Evolutionary conservation across 1,140 invertebrate genomes (phyloP).

Genomic region (Heterodera carotae): DNA sequence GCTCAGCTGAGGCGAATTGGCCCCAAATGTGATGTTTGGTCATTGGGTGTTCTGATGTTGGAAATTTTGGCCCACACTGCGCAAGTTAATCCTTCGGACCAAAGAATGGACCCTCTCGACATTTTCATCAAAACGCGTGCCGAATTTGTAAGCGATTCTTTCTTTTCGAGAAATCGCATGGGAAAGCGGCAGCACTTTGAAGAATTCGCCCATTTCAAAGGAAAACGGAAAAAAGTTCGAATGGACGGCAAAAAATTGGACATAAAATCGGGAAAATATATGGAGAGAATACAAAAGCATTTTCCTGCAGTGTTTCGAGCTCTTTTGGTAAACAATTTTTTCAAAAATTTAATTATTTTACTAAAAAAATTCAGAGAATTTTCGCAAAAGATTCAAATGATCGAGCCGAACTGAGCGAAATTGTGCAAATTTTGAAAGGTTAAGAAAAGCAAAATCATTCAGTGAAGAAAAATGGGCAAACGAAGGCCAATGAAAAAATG

Average conservation of each 20-base stretch:
- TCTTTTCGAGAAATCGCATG: background rate
- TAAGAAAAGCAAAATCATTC: too few species aligned
- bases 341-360: background rate
- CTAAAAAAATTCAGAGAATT: background rate
- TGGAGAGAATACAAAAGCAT: background rate
- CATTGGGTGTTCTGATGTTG: slow-evolving; percentile 3
- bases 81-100: background rate
- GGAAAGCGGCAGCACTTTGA: background rate
- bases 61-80: slow-evolving; percentile 8
- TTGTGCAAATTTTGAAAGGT: background rate
- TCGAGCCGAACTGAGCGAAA: background rate
- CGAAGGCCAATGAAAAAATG: too few species aligned
- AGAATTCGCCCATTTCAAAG: background rate
- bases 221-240: background rate
- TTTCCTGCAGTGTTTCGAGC: background rate
- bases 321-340: background rate
- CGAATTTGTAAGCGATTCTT: background rate
- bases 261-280: background rate
- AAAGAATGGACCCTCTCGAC: background rate
- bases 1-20: background rate
- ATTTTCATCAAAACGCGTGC: background rate
- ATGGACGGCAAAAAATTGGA: background rate
- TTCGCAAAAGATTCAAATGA: background rate
- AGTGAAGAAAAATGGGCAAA: too few species aligned
- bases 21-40: slow-evolving; percentile 9